Evolutionary conservation across 1,140 invertebrate genomes (phyloP).

Genomic region (Cyclargus thomasi): DNA sequence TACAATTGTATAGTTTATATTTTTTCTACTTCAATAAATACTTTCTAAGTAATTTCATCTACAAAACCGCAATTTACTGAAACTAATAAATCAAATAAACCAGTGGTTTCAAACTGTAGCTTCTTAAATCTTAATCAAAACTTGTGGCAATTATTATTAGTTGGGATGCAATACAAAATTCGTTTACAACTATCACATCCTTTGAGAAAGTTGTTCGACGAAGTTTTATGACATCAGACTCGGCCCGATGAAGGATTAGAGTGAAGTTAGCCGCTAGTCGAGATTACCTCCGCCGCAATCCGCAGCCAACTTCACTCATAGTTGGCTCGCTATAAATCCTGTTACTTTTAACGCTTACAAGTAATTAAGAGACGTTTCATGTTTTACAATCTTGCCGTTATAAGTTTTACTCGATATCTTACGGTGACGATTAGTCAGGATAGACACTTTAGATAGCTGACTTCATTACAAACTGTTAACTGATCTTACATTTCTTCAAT

Average conservation of each 20-base stretch:
- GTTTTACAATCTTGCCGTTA: neutral
- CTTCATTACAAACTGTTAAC: too few relatives aligned
- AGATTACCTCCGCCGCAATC: neutral
- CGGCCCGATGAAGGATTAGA: slow-evolving; percentile 11
- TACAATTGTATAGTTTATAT: too few relatives aligned
- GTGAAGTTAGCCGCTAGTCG: slow-evolving; percentile 4
- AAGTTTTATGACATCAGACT: slow-evolving; percentile 14
- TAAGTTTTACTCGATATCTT: neutral
- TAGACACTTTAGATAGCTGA: too few relatives aligned
- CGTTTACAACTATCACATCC: slow-evolving; percentile 10
- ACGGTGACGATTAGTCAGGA: too few relatives aligned
- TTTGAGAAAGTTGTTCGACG: slow-evolving; percentile 12
- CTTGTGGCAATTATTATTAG: neutral
- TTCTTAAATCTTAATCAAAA: neutral
- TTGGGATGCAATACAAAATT: slow-evolving; percentile 10
- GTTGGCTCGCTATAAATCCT: slow-evolving; percentile 1
- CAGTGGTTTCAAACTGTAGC: too few relatives aligned
- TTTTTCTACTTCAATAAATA: too few relatives aligned
- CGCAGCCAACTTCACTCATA: neutral
- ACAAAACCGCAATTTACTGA: too few relatives aligned
- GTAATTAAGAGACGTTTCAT: slow-evolving; percentile 2
- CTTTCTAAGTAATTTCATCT: too few relatives aligned
- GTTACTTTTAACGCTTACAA: slow-evolving; percentile 13
- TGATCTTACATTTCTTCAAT: too few relatives aligned
- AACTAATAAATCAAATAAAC: too few relatives aligned